Evolutionary conservation across 2,888 invertebrate species (phyloP).

Genomic region (Tipula vernalis): DNA sequence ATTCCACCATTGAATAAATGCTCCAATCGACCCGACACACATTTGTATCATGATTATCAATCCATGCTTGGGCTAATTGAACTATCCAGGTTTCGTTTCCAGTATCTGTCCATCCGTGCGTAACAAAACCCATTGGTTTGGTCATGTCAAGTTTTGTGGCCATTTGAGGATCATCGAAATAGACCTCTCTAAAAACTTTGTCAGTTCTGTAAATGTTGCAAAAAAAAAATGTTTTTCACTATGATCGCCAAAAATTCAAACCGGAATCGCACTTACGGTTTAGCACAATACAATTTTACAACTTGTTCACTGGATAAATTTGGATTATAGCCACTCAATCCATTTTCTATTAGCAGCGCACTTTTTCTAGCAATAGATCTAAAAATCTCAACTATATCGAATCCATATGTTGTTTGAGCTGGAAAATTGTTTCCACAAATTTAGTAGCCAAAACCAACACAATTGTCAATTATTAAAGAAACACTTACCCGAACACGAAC

Average conservation of each 20-base stretch:
- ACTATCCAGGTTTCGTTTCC: conserved; percentile 31
- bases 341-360: not conserved
- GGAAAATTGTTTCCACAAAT: not conserved
- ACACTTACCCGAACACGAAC: not conserved
- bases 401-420: not conserved
- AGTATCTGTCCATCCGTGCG: conserved; percentile 33
- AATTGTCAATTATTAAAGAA: not conserved
- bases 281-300: not conserved
- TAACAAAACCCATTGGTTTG: conserved; percentile 27
- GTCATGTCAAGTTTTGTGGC: conserved; percentile 24
- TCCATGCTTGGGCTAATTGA: conserved; percentile 28
- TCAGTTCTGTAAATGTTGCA: conserved; percentile 17
- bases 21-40: conserved; percentile 34
- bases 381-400: not conserved
- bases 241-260: conserved; percentile 12
- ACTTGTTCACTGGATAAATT: not conserved
- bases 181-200: conserved; percentile 25
- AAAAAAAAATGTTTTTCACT: not conserved
- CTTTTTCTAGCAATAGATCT: not conserved
- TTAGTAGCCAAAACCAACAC: not conserved
- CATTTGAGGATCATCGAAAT: conserved; percentile 27
- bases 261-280: not conserved
- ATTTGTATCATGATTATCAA: conserved; percentile 25
- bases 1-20: conserved; percentile 27
- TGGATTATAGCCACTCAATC: not conserved